phyloP scores from a whole-genome alignment of 1,140 invertebrate genomes.

The Bombus pyrosoma region DNA sequence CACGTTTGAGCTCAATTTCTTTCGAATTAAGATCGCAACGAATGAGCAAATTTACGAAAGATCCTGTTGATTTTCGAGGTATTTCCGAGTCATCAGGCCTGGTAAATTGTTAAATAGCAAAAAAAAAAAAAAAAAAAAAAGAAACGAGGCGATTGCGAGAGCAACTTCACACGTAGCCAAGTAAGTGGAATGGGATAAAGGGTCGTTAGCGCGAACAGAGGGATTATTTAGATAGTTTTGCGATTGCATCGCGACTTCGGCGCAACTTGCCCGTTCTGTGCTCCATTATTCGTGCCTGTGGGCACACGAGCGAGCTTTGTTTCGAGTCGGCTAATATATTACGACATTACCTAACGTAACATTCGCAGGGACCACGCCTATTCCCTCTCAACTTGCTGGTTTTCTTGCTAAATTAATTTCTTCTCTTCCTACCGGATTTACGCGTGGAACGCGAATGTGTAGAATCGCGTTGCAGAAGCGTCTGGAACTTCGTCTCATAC shows the following conservation, averaged over 20 bases:
- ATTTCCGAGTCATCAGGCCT: background rate
- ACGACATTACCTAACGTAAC: slow-evolving; percentile 46
- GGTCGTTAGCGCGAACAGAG: background rate
- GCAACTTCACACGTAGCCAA: background rate
- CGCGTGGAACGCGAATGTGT: background rate
- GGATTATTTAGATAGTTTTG: slow-evolving; percentile 12
- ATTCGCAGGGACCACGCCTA: slow-evolving; percentile 30
- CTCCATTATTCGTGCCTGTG: slow-evolving; percentile 3
- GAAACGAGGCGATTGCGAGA: background rate
- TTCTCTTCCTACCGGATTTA: no score
- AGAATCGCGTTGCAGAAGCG: background rate
- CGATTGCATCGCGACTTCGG: slow-evolving; percentile 14
- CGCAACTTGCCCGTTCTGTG: background rate
- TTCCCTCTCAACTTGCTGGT: background rate
- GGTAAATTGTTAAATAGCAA: background rate
- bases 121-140: no score
- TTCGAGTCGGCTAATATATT: slow-evolving; percentile 32
- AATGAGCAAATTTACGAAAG: background rate
- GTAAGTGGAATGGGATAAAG: background rate
- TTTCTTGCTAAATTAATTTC: slow-evolving; percentile 38
- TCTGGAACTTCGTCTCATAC: background rate
- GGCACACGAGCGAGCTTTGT: slow-evolving; percentile 36
- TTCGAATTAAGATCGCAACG: background rate
- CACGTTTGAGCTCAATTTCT: background rate
- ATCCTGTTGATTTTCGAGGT: background rate